Conservation (phyloP, 2,113 vertebrate genomes). For the Lathamus discolor region DNA sequence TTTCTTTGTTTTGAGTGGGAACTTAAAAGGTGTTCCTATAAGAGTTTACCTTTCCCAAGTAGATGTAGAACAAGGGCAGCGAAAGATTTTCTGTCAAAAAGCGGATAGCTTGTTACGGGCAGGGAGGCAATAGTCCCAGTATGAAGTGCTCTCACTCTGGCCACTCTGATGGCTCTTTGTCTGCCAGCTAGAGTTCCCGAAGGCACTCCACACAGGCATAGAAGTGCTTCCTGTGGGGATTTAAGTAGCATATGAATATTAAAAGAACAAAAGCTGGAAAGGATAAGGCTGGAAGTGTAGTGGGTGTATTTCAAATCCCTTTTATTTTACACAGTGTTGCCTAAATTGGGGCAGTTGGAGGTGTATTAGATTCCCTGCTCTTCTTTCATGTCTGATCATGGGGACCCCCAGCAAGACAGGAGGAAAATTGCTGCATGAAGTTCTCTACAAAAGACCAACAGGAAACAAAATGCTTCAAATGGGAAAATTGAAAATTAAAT, state of each 20-base stretch:
- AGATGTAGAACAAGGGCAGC: background rate
- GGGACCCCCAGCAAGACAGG: background rate
- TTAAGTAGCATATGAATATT: background rate
- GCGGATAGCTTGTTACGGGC: background rate
- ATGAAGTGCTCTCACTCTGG: background rate
- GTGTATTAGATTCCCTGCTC: background rate
- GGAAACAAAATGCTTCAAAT: background rate
- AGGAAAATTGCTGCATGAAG: background rate
- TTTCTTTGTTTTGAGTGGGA: background rate
- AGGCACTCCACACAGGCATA: background rate
- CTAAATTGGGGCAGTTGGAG: background rate
- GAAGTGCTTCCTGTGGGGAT: background rate
- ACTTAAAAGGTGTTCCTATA: background rate
- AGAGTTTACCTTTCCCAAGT: background rate
- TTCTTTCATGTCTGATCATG: background rate
- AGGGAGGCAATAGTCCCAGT: background rate
- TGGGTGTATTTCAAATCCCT: background rate
- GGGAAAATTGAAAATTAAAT: background rate
- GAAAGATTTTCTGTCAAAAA: background rate
- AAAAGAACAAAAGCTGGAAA: conserved; percentile 5
- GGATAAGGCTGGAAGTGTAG: background rate
- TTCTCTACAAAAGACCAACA: background rate
- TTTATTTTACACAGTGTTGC: background rate
- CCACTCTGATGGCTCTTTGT: background rate
- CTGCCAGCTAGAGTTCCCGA: background rate